Percentiles rank a stretch among this genome's conserved stretches.
phyloP scores from a whole-genome alignment of 2,888 invertebrate genomes.

The Ceriagrion tenellum region DNA sequence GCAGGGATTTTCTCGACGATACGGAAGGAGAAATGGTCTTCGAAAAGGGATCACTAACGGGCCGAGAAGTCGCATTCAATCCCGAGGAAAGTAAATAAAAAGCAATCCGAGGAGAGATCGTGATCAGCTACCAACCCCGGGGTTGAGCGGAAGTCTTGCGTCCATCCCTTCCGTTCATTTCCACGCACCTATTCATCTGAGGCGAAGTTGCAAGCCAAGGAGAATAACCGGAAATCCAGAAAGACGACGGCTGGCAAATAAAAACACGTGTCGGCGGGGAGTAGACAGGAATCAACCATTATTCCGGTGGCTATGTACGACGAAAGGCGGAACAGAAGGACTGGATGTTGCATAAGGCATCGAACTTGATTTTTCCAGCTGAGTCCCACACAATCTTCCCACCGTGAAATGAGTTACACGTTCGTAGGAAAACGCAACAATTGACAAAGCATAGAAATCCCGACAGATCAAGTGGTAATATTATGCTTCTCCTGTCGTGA shows the following conservation, averaged over 20 bases:
- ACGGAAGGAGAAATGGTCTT: not conserved
- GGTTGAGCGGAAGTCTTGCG: not conserved
- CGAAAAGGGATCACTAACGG: not conserved
- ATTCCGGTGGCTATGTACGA: not conserved
- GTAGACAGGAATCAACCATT: not conserved
- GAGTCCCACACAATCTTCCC: no score
- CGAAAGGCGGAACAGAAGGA: not conserved
- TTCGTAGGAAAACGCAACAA: no score
- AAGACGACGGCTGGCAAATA: not conserved
- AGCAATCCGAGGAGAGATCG: not conserved
- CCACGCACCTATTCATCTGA: not conserved
- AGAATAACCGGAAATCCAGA: constrained; percentile 10
- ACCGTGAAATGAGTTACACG: no score
- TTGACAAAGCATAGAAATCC: no score
- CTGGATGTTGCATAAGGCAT: not conserved
- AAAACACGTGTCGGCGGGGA: not conserved
- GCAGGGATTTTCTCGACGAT: not conserved
- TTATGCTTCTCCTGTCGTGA: no score
- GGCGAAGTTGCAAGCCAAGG: not conserved
- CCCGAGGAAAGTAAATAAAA: not conserved
- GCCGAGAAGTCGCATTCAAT: not conserved
- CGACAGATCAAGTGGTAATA: no score
- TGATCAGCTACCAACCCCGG: not conserved
- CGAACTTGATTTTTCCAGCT: not conserved
- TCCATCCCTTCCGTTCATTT: not conserved